These are phyloP conservation scores for Paradisaea rubra DNA, from an alignment of 2,113 vertebrate species.

Conservation along the genomic window DNA sequence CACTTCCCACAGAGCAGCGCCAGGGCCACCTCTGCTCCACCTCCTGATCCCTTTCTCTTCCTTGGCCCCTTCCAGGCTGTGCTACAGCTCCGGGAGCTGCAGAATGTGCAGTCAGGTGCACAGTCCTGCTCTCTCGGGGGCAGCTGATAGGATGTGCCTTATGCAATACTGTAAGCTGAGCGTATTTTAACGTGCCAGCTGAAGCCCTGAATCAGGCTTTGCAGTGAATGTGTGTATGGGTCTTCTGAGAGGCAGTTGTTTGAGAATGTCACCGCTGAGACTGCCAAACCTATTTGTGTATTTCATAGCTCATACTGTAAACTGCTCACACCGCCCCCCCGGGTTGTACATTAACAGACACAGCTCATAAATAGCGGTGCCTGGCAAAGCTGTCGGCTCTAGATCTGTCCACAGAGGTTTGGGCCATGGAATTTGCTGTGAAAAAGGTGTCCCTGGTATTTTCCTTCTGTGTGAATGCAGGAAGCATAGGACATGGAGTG, in stretches of 20 bases:
- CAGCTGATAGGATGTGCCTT: not conserved
- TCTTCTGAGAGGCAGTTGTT: not conserved
- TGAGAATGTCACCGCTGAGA: not conserved
- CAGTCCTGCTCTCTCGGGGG: not conserved
- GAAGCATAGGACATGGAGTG: not conserved
- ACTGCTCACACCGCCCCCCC: not conserved
- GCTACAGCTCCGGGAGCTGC: not conserved
- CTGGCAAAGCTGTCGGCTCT: not conserved
- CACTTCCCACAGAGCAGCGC: not conserved
- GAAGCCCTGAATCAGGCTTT: not conserved
- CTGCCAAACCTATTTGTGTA: not conserved
- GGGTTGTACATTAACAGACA: not conserved
- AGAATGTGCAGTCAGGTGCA: not conserved
- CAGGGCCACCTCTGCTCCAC: not conserved
- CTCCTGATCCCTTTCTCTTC: not conserved
- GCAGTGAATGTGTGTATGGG: not conserved
- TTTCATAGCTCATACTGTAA: not conserved
- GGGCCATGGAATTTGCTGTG: not conserved
- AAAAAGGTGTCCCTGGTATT: not conserved
- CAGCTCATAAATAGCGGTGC: not conserved
- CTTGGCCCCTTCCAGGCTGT: not conserved
- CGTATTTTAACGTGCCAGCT: not conserved
- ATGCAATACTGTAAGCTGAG: not conserved
- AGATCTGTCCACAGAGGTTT: not conserved
- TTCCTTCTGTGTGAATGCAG: not conserved